phyloP scores from a whole-genome alignment of 2,888 invertebrate species.

The Oscheius onirici region DNA sequence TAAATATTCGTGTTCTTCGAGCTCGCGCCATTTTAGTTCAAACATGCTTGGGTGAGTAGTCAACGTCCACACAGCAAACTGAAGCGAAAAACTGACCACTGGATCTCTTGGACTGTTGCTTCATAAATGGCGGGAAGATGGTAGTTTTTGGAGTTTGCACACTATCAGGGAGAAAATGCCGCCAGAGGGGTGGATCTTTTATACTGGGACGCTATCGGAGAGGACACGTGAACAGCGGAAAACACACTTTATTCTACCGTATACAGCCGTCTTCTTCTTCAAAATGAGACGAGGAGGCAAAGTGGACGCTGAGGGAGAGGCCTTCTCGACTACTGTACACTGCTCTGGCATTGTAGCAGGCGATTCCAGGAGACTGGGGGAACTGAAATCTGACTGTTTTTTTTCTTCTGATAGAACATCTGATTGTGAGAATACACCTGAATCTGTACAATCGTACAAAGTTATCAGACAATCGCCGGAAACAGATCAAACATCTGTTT shows the following conservation, averaged over 20 bases:
- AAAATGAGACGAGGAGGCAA: not conserved
- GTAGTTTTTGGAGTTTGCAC: not conserved
- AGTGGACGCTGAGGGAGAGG: not conserved
- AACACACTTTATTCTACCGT: conserved; percentile 12
- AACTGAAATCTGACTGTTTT: conserved; percentile 27
- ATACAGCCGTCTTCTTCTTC: conserved; percentile 18
- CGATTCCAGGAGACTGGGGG: conserved; percentile 5
- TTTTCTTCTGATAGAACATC: too few species aligned
- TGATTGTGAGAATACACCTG: too few species aligned
- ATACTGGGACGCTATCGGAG: not conserved
- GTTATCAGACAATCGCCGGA: not conserved
- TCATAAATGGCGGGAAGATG: not conserved
- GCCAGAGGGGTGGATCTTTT: not conserved
- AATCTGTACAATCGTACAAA: too few species aligned
- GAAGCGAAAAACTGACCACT: conserved; percentile 17
- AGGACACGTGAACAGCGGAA: conserved; percentile 4
- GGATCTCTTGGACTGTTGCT: conserved; percentile 14
- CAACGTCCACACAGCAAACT: too few species aligned
- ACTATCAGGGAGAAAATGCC: not conserved
- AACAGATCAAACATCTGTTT: not conserved
- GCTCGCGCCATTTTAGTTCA: too few species aligned
- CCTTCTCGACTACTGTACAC: not conserved
- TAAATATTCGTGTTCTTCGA: too few species aligned
- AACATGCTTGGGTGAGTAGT: too few species aligned
- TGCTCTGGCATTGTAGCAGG: conserved; percentile 17